phyloP scores from a whole-genome alignment of 2,888 invertebrate species.

The Eupithecia vulgata region DNA sequence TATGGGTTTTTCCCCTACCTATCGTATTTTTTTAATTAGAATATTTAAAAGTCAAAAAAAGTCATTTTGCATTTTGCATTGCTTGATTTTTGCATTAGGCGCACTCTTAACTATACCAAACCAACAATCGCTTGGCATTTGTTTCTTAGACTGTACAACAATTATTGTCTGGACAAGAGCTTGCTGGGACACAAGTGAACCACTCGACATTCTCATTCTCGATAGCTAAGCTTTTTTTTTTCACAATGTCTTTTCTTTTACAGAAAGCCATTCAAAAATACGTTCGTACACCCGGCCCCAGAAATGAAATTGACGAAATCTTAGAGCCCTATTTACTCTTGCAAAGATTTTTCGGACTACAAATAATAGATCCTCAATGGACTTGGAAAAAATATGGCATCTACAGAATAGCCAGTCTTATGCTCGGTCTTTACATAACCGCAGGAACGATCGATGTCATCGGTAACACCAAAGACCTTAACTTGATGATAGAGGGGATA shows the following conservation, averaged over 20 bases:
- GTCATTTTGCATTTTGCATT: too few relatives aligned
- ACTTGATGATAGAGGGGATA: conserved; percentile 58
- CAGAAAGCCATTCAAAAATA: conserved; percentile 47
- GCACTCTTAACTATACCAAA: too few relatives aligned
- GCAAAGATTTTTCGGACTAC: conserved; percentile 63
- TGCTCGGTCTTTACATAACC: conserved; percentile 58
- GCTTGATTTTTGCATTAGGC: too few relatives aligned
- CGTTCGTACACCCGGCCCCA: conserved; percentile 58
- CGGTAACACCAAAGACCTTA: conserved; percentile 48
- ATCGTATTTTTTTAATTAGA: too few relatives aligned
- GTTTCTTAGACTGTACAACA: background rate
- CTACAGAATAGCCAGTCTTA: conserved; percentile 50
- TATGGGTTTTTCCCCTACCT: too few relatives aligned
- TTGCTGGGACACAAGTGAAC: background rate
- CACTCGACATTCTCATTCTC: background rate
- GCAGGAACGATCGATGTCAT: conserved; percentile 62
- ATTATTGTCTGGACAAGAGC: background rate
- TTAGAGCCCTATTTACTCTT: conserved; percentile 51
- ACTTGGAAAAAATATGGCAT: conserved; percentile 53
- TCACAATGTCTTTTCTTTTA: background rate
- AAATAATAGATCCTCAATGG: conserved; percentile 65
- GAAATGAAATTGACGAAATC: conserved; percentile 60
- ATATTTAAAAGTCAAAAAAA: too few relatives aligned
- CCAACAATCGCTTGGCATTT: background rate
- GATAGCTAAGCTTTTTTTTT: background rate